Conservation (phyloP, 2,113 vertebrate species). For the Tympanuchus pallidicinctus region DNA sequence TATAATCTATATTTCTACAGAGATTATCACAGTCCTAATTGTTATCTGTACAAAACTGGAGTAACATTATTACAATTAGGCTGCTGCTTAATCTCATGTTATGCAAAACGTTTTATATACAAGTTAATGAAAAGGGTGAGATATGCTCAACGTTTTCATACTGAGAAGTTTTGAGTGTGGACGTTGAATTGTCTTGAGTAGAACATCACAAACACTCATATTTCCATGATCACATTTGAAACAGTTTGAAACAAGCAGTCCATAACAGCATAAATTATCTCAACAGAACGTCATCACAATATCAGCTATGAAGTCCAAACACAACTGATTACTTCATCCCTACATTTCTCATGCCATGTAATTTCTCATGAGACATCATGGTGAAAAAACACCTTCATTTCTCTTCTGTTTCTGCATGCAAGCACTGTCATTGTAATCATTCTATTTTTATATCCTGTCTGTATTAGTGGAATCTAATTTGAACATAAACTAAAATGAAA, state of each 20-base stretch:
- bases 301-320: conserved; percentile 71
- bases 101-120: not conserved
- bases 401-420: not conserved
- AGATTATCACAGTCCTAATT: not conserved
- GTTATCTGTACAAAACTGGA: conserved; percentile 23
- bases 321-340: conserved; percentile 76
- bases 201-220: conserved; percentile 70
- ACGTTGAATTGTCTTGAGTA: conserved; percentile 64
- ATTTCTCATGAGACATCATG: conserved; percentile 57
- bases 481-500: conserved; percentile 76
- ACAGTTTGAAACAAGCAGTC: conserved; percentile 72
- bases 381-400: not conserved
- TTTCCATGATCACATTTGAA: conserved; percentile 71
- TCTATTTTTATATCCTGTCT: conserved; percentile 50
- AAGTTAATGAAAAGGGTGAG: conserved; percentile 53
- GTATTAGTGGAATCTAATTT: conserved; percentile 58
- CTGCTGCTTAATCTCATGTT: not conserved
- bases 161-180: conserved; percentile 64
- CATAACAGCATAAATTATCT: conserved; percentile 74
- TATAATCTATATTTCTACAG: not conserved
- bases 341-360: conserved; percentile 64
- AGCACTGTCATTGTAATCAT: conserved; percentile 21
- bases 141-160: conserved; percentile 55
- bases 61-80: conserved; percentile 37
- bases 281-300: conserved; percentile 62